Evolutionary conservation across 2,113 vertebrate genomes (phyloP).

Genomic region (Ramphastos sulfuratus): DNA sequence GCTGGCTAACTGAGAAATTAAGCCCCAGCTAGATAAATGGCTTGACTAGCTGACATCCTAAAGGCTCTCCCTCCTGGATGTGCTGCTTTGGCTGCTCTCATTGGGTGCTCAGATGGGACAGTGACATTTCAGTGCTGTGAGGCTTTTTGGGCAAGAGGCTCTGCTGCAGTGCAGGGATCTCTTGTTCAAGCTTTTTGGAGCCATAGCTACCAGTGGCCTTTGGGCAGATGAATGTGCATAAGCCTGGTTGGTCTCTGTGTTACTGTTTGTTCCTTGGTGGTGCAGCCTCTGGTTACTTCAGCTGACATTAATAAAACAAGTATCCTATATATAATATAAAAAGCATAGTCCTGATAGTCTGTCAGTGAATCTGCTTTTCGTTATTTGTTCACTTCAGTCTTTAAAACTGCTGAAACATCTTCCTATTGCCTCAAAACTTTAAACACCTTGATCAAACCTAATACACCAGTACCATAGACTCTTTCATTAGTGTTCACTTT

Average conservation of each 20-base stretch:
- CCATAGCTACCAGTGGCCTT: not conserved
- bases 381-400: not conserved
- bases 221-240: not conserved
- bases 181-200: not conserved
- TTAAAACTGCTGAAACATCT: not conserved
- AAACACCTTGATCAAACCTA: not conserved
- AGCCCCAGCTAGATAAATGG: not conserved
- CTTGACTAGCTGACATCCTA: not conserved
- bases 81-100: not conserved
- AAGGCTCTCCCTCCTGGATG: not conserved
- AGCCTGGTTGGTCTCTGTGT: not conserved
- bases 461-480: not conserved
- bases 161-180: fast-evolving
- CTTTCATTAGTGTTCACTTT: not conserved
- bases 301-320: not conserved
- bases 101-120: not conserved
- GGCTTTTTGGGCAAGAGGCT: not conserved
- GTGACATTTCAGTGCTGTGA: not conserved
- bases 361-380: not conserved
- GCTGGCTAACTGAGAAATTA: not conserved
- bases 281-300: not conserved
- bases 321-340: not conserved
- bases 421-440: not conserved
- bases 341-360: not conserved
- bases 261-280: not conserved